Evolutionary conservation across 2,888 invertebrate species (phyloP).

Genomic region (Cristatella mucedo): DNA sequence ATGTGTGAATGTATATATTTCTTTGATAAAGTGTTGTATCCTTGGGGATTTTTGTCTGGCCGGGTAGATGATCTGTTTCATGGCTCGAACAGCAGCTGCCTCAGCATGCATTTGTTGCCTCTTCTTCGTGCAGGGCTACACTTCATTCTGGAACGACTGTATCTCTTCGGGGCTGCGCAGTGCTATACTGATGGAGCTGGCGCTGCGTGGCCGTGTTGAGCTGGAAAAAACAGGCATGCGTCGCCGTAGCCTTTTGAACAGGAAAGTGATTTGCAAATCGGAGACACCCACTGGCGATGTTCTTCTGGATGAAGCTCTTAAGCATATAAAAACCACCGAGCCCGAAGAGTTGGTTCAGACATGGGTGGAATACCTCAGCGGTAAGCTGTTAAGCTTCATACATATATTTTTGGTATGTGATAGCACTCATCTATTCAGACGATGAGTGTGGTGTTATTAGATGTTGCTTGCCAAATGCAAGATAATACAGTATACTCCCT

Average conservation of each 20-base stretch:
- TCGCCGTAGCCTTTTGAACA: slow-evolving; percentile 61
- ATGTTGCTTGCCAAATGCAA: no score
- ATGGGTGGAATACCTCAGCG: slow-evolving; percentile 98
- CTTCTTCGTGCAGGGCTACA: slow-evolving; percentile 33
- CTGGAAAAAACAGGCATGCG: slow-evolving; percentile 92
- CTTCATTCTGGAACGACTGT: slow-evolving; percentile 99
- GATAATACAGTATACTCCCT: no score
- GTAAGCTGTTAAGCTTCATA: no score
- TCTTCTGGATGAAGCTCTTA: slow-evolving; percentile 67
- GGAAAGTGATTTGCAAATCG: slow-evolving; percentile 56
- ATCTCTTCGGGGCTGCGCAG: slow-evolving; percentile 96
- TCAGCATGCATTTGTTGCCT: no score
- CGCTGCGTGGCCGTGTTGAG: slow-evolving; percentile 81
- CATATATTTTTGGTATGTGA: background rate
- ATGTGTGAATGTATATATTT: no score
- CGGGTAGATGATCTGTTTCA: no score
- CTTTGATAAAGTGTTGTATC: slow-evolving; percentile 7
- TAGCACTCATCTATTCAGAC: no score
- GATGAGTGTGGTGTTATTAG: no score
- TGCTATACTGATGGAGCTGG: slow-evolving; percentile 92
- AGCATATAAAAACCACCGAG: slow-evolving; percentile 94
- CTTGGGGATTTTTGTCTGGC: slow-evolving; percentile 4
- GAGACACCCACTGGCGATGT: slow-evolving; percentile 95
- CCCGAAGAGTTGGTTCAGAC: slow-evolving; percentile 92
- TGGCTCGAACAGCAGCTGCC: no score